Evolutionary conservation across 2,888 invertebrate species (phyloP), one percentile per base, ranked within the genome.

Genomic region (Cheilosia variabilis): DNA sequence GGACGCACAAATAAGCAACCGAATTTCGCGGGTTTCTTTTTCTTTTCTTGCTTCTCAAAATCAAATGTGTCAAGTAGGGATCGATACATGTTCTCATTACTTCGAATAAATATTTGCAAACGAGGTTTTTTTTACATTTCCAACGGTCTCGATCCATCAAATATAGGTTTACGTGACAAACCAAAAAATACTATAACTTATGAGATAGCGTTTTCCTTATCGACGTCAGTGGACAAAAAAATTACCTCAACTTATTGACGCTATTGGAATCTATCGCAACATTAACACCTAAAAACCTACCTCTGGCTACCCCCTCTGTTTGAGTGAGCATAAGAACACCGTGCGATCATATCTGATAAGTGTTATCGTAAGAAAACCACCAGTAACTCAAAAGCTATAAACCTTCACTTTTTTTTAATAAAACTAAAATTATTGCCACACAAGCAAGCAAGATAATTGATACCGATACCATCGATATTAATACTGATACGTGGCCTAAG

Each of bases 301-400:
- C 10, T 31, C 55, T 10, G 24, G 22, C 52, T 52, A 52, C 22
- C 52, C 52, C 24, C 24, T 13, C 5, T n/a, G 13, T 52, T 27
- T 52, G 27, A 52, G 15, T 17, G 57, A 57, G 57, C 19, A 57
- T 37, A 7, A 47, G 17, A 27, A 13, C 6, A 22, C 52, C 37
- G 57, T 13, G 17, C 17, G 13, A 47, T n/a, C 34, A 24, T 41
- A 24, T 19, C 41, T 27, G 53, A 66, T 53, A 53, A 66, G 41
- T 43, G 19, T 53, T 66, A 66, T 66, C 66, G 5, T 41, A 53
- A 53, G 53, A 43, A 66, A 53, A 53, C 24, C 41, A 34, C 53
- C 17, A 41, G 19, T 17, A 53, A 41, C 41, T 27, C 9, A 66
- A 34, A 34, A 27, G 13, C 34, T 27, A 53, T 66, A 53, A 41